Evolutionary conservation across 53 echinoderm and acorn worm species (phyloP).

Genomic region (Hippasteria phrygiana): DNA sequence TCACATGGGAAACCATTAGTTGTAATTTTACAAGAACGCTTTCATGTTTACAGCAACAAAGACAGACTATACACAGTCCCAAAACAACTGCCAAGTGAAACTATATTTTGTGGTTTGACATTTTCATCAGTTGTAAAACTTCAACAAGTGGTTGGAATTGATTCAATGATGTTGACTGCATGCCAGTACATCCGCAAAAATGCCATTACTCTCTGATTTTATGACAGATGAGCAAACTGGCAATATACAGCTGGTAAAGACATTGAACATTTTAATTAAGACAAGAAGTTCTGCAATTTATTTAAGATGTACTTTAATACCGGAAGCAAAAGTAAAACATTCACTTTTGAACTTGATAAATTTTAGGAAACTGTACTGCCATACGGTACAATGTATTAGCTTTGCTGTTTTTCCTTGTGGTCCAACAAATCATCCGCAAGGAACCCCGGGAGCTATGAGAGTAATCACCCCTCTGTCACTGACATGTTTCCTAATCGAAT

Average conservation of each 20-base stretch:
- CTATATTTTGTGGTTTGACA: constrained; percentile 8
- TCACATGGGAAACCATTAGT: too few species aligned
- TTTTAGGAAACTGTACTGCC: constrained; percentile 37
- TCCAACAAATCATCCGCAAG: background rate
- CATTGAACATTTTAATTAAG: too few species aligned
- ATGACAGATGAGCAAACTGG: too few species aligned
- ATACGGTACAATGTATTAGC: constrained; percentile 19
- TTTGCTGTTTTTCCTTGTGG: constrained; percentile 17
- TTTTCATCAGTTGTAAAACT: background rate
- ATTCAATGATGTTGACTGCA: background rate
- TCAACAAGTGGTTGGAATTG: constrained; percentile 7
- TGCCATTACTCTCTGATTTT: too few species aligned
- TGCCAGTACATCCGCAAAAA: background rate
- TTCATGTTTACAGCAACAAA: too few species aligned
- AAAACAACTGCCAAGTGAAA: background rate
- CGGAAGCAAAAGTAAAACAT: too few species aligned
- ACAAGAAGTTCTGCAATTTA: too few species aligned
- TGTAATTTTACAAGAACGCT: too few species aligned
- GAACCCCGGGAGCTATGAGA: constrained; percentile 22
- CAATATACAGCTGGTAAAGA: too few species aligned
- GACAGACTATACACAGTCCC: background rate
- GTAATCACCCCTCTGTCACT: constrained; percentile 27
- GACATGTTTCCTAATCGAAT: constrained; percentile 62
- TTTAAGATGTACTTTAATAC: too few species aligned
- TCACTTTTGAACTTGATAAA: background rate